Evolutionary conservation across 2,797 vertebrate species (phyloP).

Genomic region (Cetoscarus ocellatus): DNA sequence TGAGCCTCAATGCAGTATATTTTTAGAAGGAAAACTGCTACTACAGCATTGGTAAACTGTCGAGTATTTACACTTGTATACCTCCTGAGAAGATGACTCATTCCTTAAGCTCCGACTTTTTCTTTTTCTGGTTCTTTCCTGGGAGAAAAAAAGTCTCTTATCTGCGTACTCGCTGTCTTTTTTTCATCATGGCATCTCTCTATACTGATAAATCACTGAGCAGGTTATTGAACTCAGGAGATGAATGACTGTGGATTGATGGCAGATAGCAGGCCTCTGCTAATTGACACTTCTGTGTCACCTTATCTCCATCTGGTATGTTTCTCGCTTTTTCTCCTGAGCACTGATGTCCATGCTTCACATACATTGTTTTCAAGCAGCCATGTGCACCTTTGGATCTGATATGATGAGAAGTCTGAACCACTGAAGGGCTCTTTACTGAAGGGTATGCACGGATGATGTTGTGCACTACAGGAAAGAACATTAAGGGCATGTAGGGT

Average conservation of each 20-base stretch:
- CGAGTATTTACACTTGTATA: neutral
- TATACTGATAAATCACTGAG: slow-evolving; percentile 46
- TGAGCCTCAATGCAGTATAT: neutral
- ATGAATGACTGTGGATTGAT: slow-evolving; percentile 73
- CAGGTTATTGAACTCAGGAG: slow-evolving; percentile 68
- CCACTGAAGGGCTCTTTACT: slow-evolving; percentile 34
- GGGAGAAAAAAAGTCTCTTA: slow-evolving; percentile 33
- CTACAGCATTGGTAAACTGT: neutral
- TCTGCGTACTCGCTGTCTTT: slow-evolving; percentile 28
- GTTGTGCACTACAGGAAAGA: slow-evolving; percentile 6
- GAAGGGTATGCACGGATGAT: slow-evolving; percentile 43
- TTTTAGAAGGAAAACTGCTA: neutral
- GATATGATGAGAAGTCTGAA: no score
- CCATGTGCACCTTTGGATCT: no score
- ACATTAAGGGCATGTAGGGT: neutral
- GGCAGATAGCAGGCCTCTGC: slow-evolving; percentile 55
- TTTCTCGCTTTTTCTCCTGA: slow-evolving; percentile 47
- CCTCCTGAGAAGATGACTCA: slow-evolving; percentile 23
- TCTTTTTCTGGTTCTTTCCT: slow-evolving; percentile 24
- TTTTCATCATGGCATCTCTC: slow-evolving; percentile 46
- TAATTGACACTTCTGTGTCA: slow-evolving; percentile 73
- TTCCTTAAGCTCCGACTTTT: slow-evolving; percentile 27
- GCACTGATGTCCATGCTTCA: no score
- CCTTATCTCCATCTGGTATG: slow-evolving; percentile 64
- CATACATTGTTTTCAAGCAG: no score